These are phyloP conservation scores for Hydrophis major DNA, from an alignment of 2,797 vertebrate species.

Conservation along the genomic window DNA sequence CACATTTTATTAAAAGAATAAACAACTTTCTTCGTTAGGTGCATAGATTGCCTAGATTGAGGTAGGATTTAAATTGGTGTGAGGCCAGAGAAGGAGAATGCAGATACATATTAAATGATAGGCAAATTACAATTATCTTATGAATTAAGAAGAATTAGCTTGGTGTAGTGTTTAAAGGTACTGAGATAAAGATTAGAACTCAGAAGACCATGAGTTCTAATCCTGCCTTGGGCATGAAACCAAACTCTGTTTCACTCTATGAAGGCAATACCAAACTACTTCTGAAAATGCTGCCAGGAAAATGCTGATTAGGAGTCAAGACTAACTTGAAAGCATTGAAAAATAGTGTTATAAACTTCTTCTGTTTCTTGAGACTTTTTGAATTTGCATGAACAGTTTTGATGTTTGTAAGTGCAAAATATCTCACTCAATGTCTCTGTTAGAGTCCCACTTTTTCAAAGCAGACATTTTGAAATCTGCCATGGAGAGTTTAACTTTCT, in stretches of 20 bases:
- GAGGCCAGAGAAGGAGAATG: no score
- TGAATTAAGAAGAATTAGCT: no score
- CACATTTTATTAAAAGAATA: neutral
- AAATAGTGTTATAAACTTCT: neutral
- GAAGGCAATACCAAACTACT: neutral
- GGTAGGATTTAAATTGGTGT: no score
- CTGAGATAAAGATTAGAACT: neutral
- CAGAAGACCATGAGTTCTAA: neutral
- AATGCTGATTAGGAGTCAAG: neutral
- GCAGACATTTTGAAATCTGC: neutral
- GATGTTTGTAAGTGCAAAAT: neutral
- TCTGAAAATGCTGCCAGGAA: neutral
- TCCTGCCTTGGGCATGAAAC: neutral
- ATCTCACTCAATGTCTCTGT: neutral
- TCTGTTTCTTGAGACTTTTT: neutral
- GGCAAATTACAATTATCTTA: no score
- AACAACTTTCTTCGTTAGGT: neutral
- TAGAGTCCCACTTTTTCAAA: neutral
- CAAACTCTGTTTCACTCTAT: neutral
- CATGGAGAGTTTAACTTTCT: neutral
- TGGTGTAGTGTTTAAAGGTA: neutral
- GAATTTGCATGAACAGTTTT: neutral
- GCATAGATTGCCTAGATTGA: neutral
- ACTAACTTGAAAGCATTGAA: neutral
- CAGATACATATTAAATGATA: no score